Base-by-base conservation (phyloP, 1,140 invertebrate genomes). In the Anoplolepis gracilipes region DNA sequence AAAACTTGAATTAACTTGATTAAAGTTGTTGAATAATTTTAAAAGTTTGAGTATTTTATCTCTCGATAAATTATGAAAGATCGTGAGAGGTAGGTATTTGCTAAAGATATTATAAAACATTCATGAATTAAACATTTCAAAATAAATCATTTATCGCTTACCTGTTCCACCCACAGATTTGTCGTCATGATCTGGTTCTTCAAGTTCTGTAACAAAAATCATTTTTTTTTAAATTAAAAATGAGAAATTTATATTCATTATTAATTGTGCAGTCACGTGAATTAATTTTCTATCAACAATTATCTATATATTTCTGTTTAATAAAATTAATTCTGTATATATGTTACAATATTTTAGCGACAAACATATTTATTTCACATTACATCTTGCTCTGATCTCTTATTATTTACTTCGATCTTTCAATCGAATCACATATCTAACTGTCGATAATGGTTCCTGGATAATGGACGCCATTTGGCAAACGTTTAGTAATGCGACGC, bases 161-260 rank as follows among this genome's bases (percentile, higher is more conserved):
- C 97, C 96, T 98, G 98, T 94, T 98, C 97, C 13, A 98, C 97
- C 98, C 98, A 99, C 25, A 98, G 96, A 93, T 98, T 99, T 11
- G 98, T 98, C 85, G 98, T 98, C 97, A 99, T 98, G 87, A 98
- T 98, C 94, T 98, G 97, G 92, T 98, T 98, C 94, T 98, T 98
- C 87, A 98, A 95, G 94, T 98, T 98, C 97, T 98, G 96, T 70
- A 97, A 97, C 91, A 95, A 90, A 95, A 87, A 90, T 3, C 11
- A 3, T 73, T 82, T 0, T 1, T 7, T 62, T 0, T n/a, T n/a
- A n/a, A n/a, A 49, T 77, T 77, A 53, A 39, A 28, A 13, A 39
- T 57, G 39, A 42, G 7, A 25, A 46, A 0, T 53, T 16, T 30
- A 30, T 0, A 39, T 79, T 36, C 16, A 1, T 69, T 36, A 25